A percentile compares a stretch with the other conserved stretches of the same genome.
Conservation (phyloP, 2,888 invertebrate genomes). For the Morinoia aosen region DNA sequence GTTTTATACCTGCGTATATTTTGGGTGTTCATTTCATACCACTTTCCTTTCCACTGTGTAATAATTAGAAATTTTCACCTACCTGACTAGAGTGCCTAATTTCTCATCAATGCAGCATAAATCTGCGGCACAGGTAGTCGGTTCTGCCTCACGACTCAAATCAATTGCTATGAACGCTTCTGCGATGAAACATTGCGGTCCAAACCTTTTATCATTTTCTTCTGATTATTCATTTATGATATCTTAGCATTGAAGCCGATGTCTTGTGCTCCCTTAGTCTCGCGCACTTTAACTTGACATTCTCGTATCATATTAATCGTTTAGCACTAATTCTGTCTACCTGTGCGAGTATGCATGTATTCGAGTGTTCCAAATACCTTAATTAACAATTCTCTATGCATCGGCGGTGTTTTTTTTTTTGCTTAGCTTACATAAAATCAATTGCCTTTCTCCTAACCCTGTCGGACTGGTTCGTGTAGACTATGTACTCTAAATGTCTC, state of each 20-base stretch:
- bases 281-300: not conserved
- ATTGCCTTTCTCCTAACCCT: not conserved
- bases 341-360: too few relatives aligned
- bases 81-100: too few relatives aligned
- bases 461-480: not conserved
- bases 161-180: too few relatives aligned
- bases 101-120: too few relatives aligned
- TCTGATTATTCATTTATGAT: not conserved
- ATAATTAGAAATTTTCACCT: too few relatives aligned
- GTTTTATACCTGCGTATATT: not conserved
- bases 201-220: not conserved
- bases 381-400: not conserved
- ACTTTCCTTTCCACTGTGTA: not conserved
- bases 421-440: not conserved
- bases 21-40: not conserved
- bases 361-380: not conserved
- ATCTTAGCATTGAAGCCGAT: not conserved
- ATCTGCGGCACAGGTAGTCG: too few relatives aligned
- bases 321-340: too few relatives aligned
- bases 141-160: too few relatives aligned
- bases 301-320: not conserved
- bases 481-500: not conserved
- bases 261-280: not conserved
- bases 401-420: not conserved
- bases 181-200: too few relatives aligned